A percentile compares a stretch with the other conserved stretches of the same genome.
Evolutionary conservation across 2,888 invertebrate genomes (phyloP).

Genomic region (Romanomermis culicivorax): DNA sequence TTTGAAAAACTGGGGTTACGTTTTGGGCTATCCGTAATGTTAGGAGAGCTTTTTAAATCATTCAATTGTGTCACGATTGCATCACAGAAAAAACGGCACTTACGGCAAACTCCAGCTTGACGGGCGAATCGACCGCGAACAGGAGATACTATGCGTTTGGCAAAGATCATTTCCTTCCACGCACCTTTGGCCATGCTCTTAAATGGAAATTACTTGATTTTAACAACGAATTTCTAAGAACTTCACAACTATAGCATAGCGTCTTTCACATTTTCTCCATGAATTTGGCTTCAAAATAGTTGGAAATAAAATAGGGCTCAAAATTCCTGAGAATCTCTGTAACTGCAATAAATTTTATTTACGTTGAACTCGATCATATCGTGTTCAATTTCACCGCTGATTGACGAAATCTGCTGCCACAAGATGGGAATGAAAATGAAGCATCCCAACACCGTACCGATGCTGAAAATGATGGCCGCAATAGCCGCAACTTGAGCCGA

Average conservation of each 20-base stretch:
- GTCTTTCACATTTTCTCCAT: no score
- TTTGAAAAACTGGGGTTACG: background rate
- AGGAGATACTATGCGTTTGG: background rate
- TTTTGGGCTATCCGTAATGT: background rate
- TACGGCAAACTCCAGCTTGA: background rate
- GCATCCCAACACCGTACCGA: background rate
- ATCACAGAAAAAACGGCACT: no score
- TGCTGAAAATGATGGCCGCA: background rate
- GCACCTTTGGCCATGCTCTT: background rate
- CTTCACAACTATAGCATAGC: no score
- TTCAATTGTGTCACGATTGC: no score
- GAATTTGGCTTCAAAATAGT: no score
- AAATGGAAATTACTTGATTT: no score
- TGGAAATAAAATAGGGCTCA: background rate
- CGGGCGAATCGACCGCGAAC: background rate
- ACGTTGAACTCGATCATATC: background rate
- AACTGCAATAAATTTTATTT: no score
- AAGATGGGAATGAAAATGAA: background rate
- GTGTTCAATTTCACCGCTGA: background rate
- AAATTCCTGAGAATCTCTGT: no score
- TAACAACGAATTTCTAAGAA: no score
- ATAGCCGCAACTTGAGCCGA: background rate
- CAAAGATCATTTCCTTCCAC: background rate
- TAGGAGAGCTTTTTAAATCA: no score
- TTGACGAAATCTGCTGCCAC: background rate